Evolutionary conservation across 2,888 invertebrate species (phyloP).

Genomic region (Dexiosoma caninum): DNA sequence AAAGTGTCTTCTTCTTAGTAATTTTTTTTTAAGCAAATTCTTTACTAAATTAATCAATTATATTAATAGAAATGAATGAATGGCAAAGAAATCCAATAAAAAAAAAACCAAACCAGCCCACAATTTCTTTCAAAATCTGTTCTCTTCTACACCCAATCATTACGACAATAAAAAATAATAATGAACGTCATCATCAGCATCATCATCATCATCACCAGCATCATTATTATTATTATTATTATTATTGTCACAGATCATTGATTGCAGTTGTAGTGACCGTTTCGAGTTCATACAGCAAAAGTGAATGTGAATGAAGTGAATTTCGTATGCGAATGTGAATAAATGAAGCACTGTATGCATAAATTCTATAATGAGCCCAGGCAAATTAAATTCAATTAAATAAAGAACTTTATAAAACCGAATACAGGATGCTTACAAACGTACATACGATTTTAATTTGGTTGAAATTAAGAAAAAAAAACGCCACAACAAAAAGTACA

Average conservation of each 20-base stretch:
- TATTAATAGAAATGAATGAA: conserved; percentile 40
- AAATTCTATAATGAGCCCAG: conserved; percentile 52
- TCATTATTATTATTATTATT: background rate
- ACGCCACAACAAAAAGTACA: conserved; percentile 1
- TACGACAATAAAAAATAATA: background rate
- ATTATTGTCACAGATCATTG: conserved; percentile 11
- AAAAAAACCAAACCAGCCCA: background rate
- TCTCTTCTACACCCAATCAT: conserved; percentile 21
- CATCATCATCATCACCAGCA: background rate
- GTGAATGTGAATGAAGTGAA: conserved; percentile 31
- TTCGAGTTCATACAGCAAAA: background rate
- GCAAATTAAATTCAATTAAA: conserved; percentile 57
- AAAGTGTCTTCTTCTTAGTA: background rate
- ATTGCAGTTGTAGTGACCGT: background rate
- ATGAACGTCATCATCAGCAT: conserved; percentile 10
- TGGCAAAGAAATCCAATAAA: conserved; percentile 13
- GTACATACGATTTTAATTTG: conserved; percentile 26
- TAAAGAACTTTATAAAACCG: conserved; percentile 13
- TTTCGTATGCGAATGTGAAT: conserved; percentile 16
- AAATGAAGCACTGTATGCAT: conserved; percentile 26
- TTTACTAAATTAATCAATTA: background rate
- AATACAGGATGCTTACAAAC: background rate
- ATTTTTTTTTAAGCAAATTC: conserved; percentile 15
- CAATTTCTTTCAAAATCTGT: conserved; percentile 23
- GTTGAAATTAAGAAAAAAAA: conserved; percentile 17